These are phyloP conservation scores for Paguma larvata DNA, from an alignment of 2,797 vertebrate genomes.

Conservation along the genomic window DNA sequence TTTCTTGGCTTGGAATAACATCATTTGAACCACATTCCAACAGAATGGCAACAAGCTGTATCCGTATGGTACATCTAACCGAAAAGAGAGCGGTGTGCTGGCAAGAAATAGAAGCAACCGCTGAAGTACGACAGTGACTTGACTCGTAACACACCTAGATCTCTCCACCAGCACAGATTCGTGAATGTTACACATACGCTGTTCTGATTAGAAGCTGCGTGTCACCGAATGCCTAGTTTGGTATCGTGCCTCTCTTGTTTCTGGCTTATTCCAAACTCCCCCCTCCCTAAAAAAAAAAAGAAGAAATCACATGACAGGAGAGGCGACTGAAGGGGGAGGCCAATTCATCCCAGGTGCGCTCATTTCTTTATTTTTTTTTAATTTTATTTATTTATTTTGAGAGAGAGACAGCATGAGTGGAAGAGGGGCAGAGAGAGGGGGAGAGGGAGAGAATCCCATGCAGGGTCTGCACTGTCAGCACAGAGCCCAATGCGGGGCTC, in stretches of 20 bases:
- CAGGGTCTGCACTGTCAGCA: too few species aligned
- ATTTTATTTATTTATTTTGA: too few species aligned
- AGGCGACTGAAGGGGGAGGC: not conserved
- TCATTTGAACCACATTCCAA: slow-evolving; percentile 58
- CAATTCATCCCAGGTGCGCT: not conserved
- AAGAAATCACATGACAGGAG: not conserved
- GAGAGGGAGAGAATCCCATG: too few species aligned
- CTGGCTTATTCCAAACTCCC: slow-evolving; percentile 27
- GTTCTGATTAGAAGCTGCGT: slow-evolving; percentile 61
- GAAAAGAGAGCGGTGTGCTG: slow-evolving; percentile 46
- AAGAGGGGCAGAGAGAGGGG: too few species aligned
- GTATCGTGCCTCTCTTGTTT: slow-evolving; percentile 28
- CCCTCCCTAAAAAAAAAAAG: not conserved
- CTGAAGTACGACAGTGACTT: slow-evolving; percentile 32
- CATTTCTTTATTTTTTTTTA: not conserved
- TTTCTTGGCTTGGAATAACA: slow-evolving; percentile 6
- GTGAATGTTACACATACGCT: slow-evolving; percentile 58
- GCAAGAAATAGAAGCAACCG: slow-evolving; percentile 67
- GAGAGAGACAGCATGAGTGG: too few species aligned
- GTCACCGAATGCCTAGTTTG: slow-evolving; percentile 55
- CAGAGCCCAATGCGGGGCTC: too few species aligned
- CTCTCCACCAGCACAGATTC: slow-evolving; percentile 58
- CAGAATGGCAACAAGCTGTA: slow-evolving; percentile 61
- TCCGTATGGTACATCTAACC: slow-evolving; percentile 48
- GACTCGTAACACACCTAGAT: slow-evolving; percentile 29